Conservation (phyloP, 2,888 invertebrate genomes). For the Drosophila kambysellisi region DNA sequence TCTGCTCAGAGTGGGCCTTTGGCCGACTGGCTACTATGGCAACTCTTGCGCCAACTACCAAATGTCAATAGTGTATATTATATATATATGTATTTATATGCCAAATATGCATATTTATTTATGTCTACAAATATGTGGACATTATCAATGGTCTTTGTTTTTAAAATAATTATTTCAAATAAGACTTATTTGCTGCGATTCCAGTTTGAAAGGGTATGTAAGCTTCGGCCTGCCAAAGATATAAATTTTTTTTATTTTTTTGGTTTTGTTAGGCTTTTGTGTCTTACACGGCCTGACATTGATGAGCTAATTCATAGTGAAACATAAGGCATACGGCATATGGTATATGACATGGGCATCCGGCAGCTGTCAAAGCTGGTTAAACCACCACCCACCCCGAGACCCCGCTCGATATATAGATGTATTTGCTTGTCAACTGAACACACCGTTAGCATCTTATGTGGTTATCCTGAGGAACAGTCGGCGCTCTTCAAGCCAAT, state of each 20-base stretch:
- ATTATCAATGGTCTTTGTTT: background rate
- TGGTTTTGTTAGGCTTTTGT: slow-evolving; percentile 47
- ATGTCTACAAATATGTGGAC: background rate
- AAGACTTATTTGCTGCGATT: background rate
- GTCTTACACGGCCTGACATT: slow-evolving; percentile 58
- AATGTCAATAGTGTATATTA: slow-evolving; percentile 6
- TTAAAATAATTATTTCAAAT: background rate
- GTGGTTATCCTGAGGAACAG: background rate
- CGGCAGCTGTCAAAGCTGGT: slow-evolving; percentile 18
- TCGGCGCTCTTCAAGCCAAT: slow-evolving; percentile 21
- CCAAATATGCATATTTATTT: background rate
- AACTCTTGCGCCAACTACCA: slow-evolving; percentile 68
- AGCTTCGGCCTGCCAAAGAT: background rate
- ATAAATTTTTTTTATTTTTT: background rate
- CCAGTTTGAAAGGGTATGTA: background rate
- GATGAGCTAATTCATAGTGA: slow-evolving; percentile 68
- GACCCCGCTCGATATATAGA: background rate
- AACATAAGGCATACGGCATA: slow-evolving; percentile 24
- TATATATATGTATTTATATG: background rate
- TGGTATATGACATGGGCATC: background rate
- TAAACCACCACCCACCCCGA: background rate
- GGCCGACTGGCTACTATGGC: too few relatives aligned
- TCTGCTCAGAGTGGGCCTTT: slow-evolving; percentile 25
- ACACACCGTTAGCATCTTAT: background rate
- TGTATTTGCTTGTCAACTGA: slow-evolving; percentile 20